phyloP scores from a whole-genome alignment of 2,113 vertebrate genomes.

The Tragelaphus scriptus region DNA sequence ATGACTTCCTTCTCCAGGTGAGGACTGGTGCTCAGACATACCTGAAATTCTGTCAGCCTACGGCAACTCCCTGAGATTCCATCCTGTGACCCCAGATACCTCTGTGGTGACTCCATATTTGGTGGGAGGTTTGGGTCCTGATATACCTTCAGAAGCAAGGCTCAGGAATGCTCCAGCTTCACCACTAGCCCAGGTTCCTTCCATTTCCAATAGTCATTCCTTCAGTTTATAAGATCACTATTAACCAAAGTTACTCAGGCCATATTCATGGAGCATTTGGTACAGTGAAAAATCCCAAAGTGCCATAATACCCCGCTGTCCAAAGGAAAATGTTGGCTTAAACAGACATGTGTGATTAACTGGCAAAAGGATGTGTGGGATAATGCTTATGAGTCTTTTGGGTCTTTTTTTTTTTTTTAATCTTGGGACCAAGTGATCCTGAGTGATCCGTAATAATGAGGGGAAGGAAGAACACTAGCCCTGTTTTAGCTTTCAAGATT shows the following conservation, averaged over 20 bases:
- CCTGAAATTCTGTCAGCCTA: neutral
- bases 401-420: neutral
- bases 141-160: neutral
- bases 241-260: neutral
- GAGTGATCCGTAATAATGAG: slow-evolving; percentile 12
- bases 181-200: neutral
- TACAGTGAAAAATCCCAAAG: neutral
- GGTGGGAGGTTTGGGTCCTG: neutral
- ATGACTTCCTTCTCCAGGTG: neutral
- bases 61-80: neutral
- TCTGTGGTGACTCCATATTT: neutral
- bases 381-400: neutral
- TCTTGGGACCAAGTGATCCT: slow-evolving; percentile 4
- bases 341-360: neutral
- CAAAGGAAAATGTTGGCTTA: slow-evolving; percentile 32
- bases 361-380: neutral
- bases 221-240: neutral
- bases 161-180: neutral
- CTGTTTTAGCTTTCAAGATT: slow-evolving; percentile 47
- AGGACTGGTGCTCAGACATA: neutral
- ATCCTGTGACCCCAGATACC: too few species aligned
- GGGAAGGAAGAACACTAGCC: neutral
- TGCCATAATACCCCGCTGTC: neutral
- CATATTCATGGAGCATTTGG: slow-evolving; percentile 1
- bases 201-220: neutral